These are phyloP conservation scores for Bostrychus sinensis DNA, from an alignment of 2,113 vertebrate genomes.

Conservation along the genomic window DNA sequence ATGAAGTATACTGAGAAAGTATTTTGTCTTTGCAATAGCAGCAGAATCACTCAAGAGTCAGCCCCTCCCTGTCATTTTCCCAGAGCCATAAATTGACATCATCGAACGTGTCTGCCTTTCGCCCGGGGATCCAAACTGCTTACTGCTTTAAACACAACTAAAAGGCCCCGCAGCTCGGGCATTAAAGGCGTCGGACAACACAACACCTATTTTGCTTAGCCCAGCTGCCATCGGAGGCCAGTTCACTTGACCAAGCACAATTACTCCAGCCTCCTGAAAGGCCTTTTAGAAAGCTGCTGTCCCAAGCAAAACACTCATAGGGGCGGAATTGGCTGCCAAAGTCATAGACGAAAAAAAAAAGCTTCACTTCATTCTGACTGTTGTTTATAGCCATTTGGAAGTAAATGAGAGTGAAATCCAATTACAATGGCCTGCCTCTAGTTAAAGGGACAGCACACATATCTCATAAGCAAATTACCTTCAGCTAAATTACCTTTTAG, in stretches of 20 bases:
- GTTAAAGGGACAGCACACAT: constrained; percentile 62
- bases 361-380: constrained; percentile 71
- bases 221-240: constrained; percentile 64
- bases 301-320: constrained; percentile 76
- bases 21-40: constrained; percentile 22
- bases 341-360: constrained; percentile 43
- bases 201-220: constrained; percentile 74
- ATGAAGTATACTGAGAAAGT: constrained; percentile 3
- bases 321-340: constrained; percentile 70
- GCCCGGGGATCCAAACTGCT: constrained; percentile 31
- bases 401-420: constrained; percentile 76
- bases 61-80: constrained; percentile 13
- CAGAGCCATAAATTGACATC: constrained; percentile 15
- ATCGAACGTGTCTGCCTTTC: constrained; percentile 20
- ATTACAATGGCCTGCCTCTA: constrained; percentile 72
- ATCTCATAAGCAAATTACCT: constrained; percentile 59
- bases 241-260: constrained; percentile 82
- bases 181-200: constrained; percentile 49
- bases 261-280: constrained; percentile 77
- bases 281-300: constrained; percentile 78
- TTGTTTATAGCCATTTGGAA: constrained; percentile 76
- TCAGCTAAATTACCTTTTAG: constrained; percentile 50
- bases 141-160: constrained; percentile 17
- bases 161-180: constrained; percentile 37
- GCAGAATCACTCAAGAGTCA: neutral